Evolutionary conservation across 2,113 vertebrate species (phyloP), one percentile per base, ranked within the genome.

Genomic region (Lepisosteus osseus): DNA sequence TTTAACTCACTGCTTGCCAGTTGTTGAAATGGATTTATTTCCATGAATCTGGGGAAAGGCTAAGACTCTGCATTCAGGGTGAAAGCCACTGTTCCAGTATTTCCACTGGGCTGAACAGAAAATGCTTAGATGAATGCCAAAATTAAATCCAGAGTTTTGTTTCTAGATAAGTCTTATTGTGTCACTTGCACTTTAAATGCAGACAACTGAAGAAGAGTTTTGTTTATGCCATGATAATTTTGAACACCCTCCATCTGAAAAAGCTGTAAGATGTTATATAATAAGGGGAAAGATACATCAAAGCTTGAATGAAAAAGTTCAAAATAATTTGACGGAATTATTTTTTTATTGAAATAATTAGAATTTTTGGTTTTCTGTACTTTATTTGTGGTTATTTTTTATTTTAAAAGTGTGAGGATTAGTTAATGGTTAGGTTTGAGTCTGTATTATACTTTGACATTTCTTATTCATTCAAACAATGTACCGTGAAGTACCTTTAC

Each of bases 1-100:
- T 81, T 94, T 93, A 92, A 94, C 93, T 84, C 84, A 85, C 71
- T 70, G 81, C 87, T 86, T 54, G 78, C 86, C 72, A 81, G 80
- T 80, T 78, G 78, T 69, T 63, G 54, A 54, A 63, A 12, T 3
- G 7, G 41, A 64, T 13, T 65, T 63, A 41, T 6, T 40, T 73
- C 54, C 59, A 41, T 69, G 11, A 13, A 44, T 17, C 12, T 45
- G 59, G 54, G 55, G 9, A 41, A 44, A n/a, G 5, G 45, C 29
- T 65, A 17, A 4, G 29, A 65, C 6, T 59, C n/a, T 7, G 7
- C 13, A 42, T 14, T 12, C 14, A 6, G 40, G 9, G 42, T 40
- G n/a, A 59, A 41, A 65, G 29, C 29, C 29, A 43, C 6, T 17
- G 29, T 40, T 11, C 8, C 9, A 41, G 6, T 8, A 41, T 41